These are phyloP conservation scores for Clistopyga incitator DNA, from an alignment of 2,888 invertebrate species.

Conservation along the genomic window DNA sequence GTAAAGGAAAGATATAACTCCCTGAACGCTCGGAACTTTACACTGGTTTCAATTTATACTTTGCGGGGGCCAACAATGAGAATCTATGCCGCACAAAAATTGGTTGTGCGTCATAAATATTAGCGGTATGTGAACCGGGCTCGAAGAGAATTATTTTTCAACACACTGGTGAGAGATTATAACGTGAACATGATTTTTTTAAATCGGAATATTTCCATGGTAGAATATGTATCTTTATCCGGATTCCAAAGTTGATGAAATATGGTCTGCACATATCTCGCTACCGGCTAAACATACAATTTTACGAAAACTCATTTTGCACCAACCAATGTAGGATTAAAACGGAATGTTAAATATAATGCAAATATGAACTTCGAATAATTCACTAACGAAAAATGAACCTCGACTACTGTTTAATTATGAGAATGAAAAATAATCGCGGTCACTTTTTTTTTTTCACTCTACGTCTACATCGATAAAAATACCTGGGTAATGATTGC, in stretches of 20 bases:
- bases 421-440: neutral
- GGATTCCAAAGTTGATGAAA: neutral
- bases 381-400: neutral
- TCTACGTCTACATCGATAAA: too few species aligned
- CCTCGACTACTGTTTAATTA: neutral
- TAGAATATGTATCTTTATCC: neutral
- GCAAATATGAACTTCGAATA: too few species aligned
- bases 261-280: neutral
- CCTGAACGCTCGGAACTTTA: slow-evolving; percentile 39
- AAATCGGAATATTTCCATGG: neutral
- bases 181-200: neutral
- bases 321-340: neutral
- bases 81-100: slow-evolving; percentile 20
- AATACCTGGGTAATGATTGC: too few species aligned
- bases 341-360: neutral
- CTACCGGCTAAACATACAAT: neutral
- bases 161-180: neutral
- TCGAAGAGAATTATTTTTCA: neutral
- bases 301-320: neutral
- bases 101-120: neutral
- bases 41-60: slow-evolving; percentile 40
- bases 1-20: slow-evolving; percentile 18
- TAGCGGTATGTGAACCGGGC: neutral
- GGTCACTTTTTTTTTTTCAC: too few species aligned
- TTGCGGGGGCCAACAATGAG: neutral